A percentile compares a stretch with the other conserved stretches of the same genome.
phyloP scores from a whole-genome alignment of 2,888 invertebrate species.

The Psylliodes chrysocephalus region DNA sequence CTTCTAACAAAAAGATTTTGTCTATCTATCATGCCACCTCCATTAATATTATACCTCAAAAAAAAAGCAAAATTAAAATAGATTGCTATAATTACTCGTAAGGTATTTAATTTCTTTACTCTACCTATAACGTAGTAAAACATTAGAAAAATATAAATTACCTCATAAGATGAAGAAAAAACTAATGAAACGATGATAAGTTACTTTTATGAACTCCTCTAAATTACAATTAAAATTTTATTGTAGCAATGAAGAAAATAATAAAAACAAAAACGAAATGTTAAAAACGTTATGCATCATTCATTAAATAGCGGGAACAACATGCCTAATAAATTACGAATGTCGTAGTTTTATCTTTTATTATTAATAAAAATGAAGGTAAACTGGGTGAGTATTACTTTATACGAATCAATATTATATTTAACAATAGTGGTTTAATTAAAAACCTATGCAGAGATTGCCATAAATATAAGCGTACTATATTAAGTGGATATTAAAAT shows the following conservation, averaged over 20 bases:
- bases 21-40: too few species aligned
- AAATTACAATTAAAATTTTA: slow-evolving; percentile 10
- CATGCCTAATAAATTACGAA: slow-evolving; percentile 10
- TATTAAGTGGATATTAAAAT: background rate
- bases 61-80: too few species aligned
- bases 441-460: slow-evolving; percentile 6
- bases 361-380: slow-evolving; percentile 26
- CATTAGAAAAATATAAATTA: background rate
- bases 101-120: too few species aligned
- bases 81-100: too few species aligned
- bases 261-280: slow-evolving; percentile 1
- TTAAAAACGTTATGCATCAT: slow-evolving; percentile 5
- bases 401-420: slow-evolving; percentile 6
- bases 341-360: slow-evolving; percentile 16
- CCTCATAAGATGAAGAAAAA: background rate
- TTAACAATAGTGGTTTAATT: slow-evolving; percentile 7
- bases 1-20: too few species aligned
- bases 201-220: background rate
- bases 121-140: too few species aligned
- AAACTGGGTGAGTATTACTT: background rate
- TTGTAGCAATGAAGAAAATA: background rate
- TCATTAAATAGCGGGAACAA: slow-evolving; percentile 14
- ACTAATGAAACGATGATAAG: background rate
- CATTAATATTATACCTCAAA: too few species aligned
- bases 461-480: background rate